Percentiles rank a stretch among this genome's conserved stretches.
phyloP scores from a whole-genome alignment of 2,113 vertebrate species.

The Anguilla rostrata region DNA sequence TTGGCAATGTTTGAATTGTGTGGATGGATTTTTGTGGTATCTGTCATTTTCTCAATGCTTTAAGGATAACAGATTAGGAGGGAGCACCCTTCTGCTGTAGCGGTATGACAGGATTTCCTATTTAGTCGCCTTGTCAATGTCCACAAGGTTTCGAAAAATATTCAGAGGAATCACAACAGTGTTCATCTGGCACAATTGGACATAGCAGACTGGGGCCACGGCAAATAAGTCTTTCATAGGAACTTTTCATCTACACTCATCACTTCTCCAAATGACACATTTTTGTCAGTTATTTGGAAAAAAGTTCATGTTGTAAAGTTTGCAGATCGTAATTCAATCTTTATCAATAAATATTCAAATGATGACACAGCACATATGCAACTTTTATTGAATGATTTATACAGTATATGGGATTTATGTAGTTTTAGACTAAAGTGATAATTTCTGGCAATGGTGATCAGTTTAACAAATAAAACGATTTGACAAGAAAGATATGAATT shows the following conservation, averaged over 20 bases:
- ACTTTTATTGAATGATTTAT: too few species aligned
- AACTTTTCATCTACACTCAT: not conserved
- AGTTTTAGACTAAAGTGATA: too few species aligned
- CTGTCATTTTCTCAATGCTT: slow-evolving; percentile 9
- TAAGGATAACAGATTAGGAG: slow-evolving; percentile 69
- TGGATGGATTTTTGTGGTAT: slow-evolving; percentile 17
- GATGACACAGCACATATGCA: too few species aligned
- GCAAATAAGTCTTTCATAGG: not conserved
- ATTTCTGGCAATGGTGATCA: too few species aligned
- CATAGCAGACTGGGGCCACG: not conserved
- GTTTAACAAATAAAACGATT: too few species aligned
- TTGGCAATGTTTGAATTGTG: slow-evolving; percentile 66
- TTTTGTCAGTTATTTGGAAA: not conserved
- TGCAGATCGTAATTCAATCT: not conserved
- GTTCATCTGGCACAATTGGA: not conserved
- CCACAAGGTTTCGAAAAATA: slow-evolving; percentile 79
- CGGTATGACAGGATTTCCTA: slow-evolving; percentile 88
- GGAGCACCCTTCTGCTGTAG: slow-evolving; percentile 82
- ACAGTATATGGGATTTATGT: too few species aligned
- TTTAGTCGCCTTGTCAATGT: slow-evolving; percentile 84
- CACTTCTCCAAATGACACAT: not conserved
- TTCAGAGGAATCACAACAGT: slow-evolving; percentile 29
- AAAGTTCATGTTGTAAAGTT: not conserved
- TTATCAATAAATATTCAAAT: not conserved
- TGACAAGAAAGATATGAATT: too few species aligned